Conservation (phyloP, 2,113 vertebrate species). For the Zosterops borbonicus region DNA sequence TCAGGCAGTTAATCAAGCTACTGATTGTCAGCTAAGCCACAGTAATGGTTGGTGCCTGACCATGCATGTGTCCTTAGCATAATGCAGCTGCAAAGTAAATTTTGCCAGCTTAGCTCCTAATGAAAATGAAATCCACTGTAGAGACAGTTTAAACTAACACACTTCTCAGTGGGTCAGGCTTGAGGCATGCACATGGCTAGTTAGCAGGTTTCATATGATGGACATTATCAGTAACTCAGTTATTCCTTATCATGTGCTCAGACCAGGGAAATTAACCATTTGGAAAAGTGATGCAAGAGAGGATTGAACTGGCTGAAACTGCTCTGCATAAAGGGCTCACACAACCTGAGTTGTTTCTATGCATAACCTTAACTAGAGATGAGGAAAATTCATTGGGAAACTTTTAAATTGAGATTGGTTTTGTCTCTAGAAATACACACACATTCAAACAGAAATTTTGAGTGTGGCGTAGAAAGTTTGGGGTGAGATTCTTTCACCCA, state of each 20-base stretch:
- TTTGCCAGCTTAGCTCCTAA: constrained; percentile 25
- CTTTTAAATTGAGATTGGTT: neutral
- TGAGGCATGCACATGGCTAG: neutral
- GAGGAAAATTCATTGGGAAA: neutral
- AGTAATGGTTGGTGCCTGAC: constrained; percentile 19
- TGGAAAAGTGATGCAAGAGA: neutral
- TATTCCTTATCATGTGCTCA: neutral
- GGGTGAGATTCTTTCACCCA: neutral
- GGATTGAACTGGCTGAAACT: neutral
- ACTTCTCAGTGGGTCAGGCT: neutral
- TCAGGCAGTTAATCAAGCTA: constrained; percentile 47
- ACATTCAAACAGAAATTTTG: neutral
- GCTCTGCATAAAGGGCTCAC: neutral
- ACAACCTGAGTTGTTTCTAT: neutral
- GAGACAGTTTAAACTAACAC: constrained; percentile 1
- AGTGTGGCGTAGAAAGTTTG: neutral
- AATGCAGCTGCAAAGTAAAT: constrained; percentile 35
- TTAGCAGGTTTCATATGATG: neutral
- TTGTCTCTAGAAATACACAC: neutral
- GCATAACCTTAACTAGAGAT: neutral
- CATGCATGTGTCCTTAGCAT: constrained; percentile 35
- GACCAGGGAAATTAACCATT: neutral
- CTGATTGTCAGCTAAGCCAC: constrained; percentile 39
- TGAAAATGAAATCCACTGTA: constrained; percentile 18
- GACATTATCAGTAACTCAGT: neutral